Evolutionary conservation across 2,797 vertebrate genomes (phyloP).

Genomic region (Myripristis jacobus): DNA sequence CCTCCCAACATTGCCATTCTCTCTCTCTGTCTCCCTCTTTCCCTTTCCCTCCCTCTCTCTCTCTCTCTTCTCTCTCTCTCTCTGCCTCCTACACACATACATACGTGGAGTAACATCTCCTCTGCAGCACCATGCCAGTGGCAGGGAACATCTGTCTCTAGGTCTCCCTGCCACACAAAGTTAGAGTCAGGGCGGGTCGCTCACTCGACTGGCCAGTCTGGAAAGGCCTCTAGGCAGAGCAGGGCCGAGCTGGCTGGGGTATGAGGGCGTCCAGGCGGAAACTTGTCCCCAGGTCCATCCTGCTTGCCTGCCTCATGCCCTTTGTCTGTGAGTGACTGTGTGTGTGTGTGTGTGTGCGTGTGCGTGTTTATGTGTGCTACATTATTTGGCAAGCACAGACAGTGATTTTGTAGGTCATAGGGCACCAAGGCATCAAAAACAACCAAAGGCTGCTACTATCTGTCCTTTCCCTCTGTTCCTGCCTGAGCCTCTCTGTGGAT

Average conservation of each 20-base stretch:
- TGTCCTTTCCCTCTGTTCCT: conserved; percentile 55
- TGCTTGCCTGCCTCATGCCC: conserved; percentile 66
- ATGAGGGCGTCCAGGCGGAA: conserved; percentile 64
- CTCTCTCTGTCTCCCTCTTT: conserved; percentile 48
- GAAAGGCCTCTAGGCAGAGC: conserved; percentile 68
- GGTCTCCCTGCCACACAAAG: conserved; percentile 82
- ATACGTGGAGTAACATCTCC: conserved; percentile 54
- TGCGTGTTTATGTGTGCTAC: not conserved
- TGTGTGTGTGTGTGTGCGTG: conserved; percentile 24
- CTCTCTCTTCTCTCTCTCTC: conserved; percentile 24
- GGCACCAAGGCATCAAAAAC: conserved; percentile 65
- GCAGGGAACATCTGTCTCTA: conserved; percentile 91
- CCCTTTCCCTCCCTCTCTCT: conserved; percentile 16
- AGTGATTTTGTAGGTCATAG: conserved; percentile 71
- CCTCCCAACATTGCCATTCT: conserved; percentile 57
- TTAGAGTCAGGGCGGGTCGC: conserved; percentile 82
- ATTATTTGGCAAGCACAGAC: conserved; percentile 44
- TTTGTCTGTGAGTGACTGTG: conserved; percentile 62
- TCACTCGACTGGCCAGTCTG: conserved; percentile 68
- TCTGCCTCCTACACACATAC: conserved; percentile 42
- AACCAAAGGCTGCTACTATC: conserved; percentile 52
- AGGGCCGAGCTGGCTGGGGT: conserved; percentile 53
- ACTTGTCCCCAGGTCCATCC: conserved; percentile 75
- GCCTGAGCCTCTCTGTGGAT: conserved; percentile 15
- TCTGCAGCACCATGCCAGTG: conserved; percentile 81